Base-by-base conservation (phyloP, 2,888 invertebrate species). In the Oligia strigilis region DNA sequence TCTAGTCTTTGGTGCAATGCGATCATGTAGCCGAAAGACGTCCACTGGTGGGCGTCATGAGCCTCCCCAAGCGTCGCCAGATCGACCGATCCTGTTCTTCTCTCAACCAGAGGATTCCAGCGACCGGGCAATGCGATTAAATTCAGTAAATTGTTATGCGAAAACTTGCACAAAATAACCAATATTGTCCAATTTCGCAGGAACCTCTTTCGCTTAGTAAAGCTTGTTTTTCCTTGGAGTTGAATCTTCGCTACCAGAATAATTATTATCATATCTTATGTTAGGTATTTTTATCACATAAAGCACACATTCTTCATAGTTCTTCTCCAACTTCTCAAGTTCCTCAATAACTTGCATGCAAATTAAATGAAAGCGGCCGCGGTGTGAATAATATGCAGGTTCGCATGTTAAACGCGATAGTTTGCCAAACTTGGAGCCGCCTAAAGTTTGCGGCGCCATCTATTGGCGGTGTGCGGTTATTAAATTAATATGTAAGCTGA, bases 371-470 rank as follows among this genome's bases (percentile, higher is more conserved):
- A 88, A 80, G 58, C 80, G 75, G 70, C 67, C 43, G 71, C 52
- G 58, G 81, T 86, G 85, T 88, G 82, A 89, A 81, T 89, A 84
- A 78, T 88, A 69, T 78, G 76, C 79, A 72, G 79, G 3, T n/a
- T 60, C 9, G 40, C 29, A 78, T 58, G 77, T 49, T 66, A 43
- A 73, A n/a, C 62, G 82, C 49, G 49, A 71, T 83, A 83, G 82
- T 82, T 83, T 72, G 60, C 46, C 23, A 14, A 84, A 83, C 81
- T 84, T 65, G 43, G 0, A 17, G 62, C 70, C 67, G 60, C 19
- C 52, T 43, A 52, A 84, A 84, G 70, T 82, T 83, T 66, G 69
- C 58, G 65, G 65, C 82, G 75, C 82, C 84, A 77, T 78, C 78
- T 81, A 81, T 72, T 62, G 84, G 78, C 29, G 69, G 83, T n/a